A percentile compares a stretch with the other conserved stretches of the same genome.
These are phyloP conservation scores for Daubentonia madagascariensis DNA, from an alignment of 2,113 vertebrate species.

Conservation along the genomic window DNA sequence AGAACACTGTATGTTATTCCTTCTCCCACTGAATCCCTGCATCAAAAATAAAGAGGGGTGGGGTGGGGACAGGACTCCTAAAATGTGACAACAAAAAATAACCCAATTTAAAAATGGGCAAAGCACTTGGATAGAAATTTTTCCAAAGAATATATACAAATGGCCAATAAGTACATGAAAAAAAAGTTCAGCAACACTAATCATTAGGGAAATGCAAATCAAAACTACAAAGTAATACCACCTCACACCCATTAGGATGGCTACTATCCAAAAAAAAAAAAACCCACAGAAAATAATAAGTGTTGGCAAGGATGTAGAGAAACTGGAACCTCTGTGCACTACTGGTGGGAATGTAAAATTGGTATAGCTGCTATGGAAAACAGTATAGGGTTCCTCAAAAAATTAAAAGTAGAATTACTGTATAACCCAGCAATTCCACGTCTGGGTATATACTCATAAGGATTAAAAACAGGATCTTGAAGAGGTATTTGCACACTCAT, in stretches of 20 bases:
- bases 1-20: neutral
- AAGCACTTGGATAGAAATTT: neutral
- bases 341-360: neutral
- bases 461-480: neutral
- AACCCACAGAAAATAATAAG: neutral
- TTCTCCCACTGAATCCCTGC: neutral
- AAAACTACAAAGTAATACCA: neutral
- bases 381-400: neutral
- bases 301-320: neutral
- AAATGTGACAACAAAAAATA: neutral
- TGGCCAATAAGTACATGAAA: neutral
- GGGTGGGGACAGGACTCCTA: neutral
- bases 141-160: neutral
- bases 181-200: neutral
- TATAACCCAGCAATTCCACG: neutral
- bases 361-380: neutral
- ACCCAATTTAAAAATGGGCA: neutral
- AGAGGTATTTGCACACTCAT: neutral
- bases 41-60: neutral
- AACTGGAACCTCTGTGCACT: neutral
- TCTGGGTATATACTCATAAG: neutral
- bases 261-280: neutral
- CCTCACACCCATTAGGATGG: neutral
- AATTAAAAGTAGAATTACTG: neutral
- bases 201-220: neutral